phyloP scores from a whole-genome alignment of 1,140 invertebrate species.

The Centruroides vittatus region DNA sequence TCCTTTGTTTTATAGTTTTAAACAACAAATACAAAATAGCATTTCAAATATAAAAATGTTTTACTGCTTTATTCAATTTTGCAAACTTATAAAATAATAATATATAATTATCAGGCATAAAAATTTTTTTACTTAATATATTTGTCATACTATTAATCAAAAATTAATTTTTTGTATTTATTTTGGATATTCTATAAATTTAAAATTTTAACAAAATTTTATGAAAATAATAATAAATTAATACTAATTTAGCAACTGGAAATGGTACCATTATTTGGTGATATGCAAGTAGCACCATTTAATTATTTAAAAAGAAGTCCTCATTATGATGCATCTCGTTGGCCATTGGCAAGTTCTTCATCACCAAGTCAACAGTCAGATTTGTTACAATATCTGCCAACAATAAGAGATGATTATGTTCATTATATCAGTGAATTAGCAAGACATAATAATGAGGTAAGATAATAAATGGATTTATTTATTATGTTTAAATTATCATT shows the following conservation, averaged over 20 bases:
- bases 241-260: constrained; percentile 49
- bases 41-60: too few relatives aligned
- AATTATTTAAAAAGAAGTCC: constrained; percentile 93
- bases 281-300: constrained; percentile 99
- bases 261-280: constrained; percentile 95
- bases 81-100: too few relatives aligned
- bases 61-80: too few relatives aligned
- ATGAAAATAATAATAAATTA: too few relatives aligned
- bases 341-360: constrained; percentile 73
- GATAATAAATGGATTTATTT: neutral
- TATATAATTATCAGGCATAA: too few relatives aligned
- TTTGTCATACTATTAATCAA: too few relatives aligned
- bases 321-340: constrained; percentile 81
- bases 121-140: too few relatives aligned
- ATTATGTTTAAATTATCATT: neutral
- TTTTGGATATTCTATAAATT: too few relatives aligned
- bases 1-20: too few relatives aligned
- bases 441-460: constrained; percentile 81
- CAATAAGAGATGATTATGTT: constrained; percentile 92
- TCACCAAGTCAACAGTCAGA: constrained; percentile 81
- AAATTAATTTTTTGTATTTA: too few relatives aligned
- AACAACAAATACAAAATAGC: too few relatives aligned
- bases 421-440: constrained; percentile 95
- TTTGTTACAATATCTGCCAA: constrained; percentile 86
- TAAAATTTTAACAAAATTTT: too few relatives aligned